A percentile compares a stretch with the other conserved stretches of the same genome.
phyloP scores from a whole-genome alignment of 2,113 vertebrate species.

The Pungitius pungitius region DNA sequence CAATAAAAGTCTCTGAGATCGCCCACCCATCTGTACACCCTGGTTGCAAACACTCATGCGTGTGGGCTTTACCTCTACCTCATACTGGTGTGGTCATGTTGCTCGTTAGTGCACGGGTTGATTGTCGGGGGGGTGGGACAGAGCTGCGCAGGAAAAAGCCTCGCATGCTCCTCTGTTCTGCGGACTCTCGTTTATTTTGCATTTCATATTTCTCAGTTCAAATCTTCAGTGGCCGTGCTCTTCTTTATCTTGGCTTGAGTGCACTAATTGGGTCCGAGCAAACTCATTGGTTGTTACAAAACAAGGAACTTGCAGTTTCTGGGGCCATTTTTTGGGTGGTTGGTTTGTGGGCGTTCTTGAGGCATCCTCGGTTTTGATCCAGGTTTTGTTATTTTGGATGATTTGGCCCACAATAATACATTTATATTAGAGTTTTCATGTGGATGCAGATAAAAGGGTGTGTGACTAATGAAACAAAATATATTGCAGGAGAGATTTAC shows the following conservation, averaged over 20 bases:
- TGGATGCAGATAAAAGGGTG: neutral
- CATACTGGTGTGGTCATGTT: conserved; percentile 2
- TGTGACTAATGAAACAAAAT: conserved; percentile 3
- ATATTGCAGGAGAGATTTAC: neutral
- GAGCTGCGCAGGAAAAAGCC: neutral
- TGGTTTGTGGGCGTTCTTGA: neutral
- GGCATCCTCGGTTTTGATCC: neutral
- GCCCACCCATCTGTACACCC: conserved; percentile 33
- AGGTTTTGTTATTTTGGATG: neutral
- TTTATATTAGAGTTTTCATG: neutral
- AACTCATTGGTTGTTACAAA: neutral
- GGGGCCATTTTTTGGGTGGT: neutral
- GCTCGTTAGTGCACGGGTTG: conserved; percentile 8
- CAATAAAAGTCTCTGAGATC: conserved; percentile 44
- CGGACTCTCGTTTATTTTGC: neutral
- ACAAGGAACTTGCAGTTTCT: neutral
- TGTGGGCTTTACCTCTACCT: conserved; percentile 1
- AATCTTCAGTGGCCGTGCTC: neutral
- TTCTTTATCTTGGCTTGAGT: neutral
- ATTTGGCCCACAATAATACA: neutral
- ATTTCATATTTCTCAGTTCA: neutral
- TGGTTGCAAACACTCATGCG: conserved; percentile 30
- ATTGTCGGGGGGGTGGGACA: neutral
- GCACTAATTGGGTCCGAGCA: neutral
- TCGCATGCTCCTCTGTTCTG: neutral